Evolutionary conservation across 2,888 invertebrate species (phyloP), one percentile per base, ranked within the genome.

Genomic region (Prenolepis imparis): DNA sequence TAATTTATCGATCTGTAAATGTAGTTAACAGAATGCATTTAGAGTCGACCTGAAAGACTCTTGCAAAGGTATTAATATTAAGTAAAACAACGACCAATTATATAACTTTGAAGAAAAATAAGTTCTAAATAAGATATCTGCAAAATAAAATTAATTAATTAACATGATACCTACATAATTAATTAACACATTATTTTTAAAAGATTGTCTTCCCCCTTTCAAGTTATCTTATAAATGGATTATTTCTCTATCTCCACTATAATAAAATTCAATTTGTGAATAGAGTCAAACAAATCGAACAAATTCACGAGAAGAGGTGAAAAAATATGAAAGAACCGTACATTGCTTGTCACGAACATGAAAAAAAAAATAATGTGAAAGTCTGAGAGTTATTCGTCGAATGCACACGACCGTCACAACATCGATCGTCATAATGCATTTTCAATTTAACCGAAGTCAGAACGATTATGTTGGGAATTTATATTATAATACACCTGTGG

Each of bases 1-100:
- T 21, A 32, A 21, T 39, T 57, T 77, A 68, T 77, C 77, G 70
- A 77, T 41, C 55, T 68, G n/a, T 6, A 52, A n/a, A 52, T n/a
- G 21, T 41, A 59, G 41, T 12, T 59, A n/a, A 15, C n/a, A 32
- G 36, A 5, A 67, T 24, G 24, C 41, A 44, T 61, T 75, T 52
- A 75, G 18, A 18, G 41, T 36, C 21, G 36, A 52, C 36, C n/a
- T 63, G 15, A 48, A 11, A 11, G 4, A 21, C 4, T 41, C 15
- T 57, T 28, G 18, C 72, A 24, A 57, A 39, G 4, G 1, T 55
- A 24, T 36, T 39, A 72, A 57, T 59, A n/a, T 15, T 44, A 48
- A 64, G 15, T 11, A 18, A 21, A 44, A 9, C 15, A 41, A 32
- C 61, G 61, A 41, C 9, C 3, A 72, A 59, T 12, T 24, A 44